Percentiles rank a stretch among this genome's conserved stretches.
phyloP scores from a whole-genome alignment of 2,797 vertebrate species.

The Spea hammondii region DNA sequence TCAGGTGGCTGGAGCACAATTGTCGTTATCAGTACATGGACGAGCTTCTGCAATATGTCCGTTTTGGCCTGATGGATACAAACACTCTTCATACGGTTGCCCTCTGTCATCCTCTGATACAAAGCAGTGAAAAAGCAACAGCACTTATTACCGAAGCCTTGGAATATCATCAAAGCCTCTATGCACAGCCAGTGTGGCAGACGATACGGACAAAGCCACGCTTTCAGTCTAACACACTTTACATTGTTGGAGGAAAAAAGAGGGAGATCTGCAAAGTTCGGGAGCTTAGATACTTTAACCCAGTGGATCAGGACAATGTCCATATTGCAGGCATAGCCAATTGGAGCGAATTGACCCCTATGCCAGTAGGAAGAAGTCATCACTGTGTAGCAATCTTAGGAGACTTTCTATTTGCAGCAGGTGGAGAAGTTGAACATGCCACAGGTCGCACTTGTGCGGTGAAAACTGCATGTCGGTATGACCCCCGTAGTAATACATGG shows the following conservation, averaged over 20 bases:
- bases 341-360: slow-evolving; percentile 90
- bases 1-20: slow-evolving; percentile 91
- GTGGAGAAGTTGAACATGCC: slow-evolving; percentile 88
- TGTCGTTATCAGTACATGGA: slow-evolving; percentile 88
- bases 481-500: slow-evolving; percentile 87
- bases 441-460: slow-evolving; percentile 87
- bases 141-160: slow-evolving; percentile 87
- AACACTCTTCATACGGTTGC: slow-evolving; percentile 82
- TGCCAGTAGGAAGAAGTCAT: slow-evolving; percentile 90
- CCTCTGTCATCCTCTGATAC: slow-evolving; percentile 80
- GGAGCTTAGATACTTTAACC: slow-evolving; percentile 91
- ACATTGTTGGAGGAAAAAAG: slow-evolving; percentile 87
- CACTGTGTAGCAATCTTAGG: slow-evolving; percentile 93
- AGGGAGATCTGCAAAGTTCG: slow-evolving; percentile 87
- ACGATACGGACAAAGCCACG: slow-evolving; percentile 85
- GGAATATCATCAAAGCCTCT: slow-evolving; percentile 86
- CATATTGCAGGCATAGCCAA: slow-evolving; percentile 83
- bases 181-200: slow-evolving; percentile 90
- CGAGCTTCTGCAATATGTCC: slow-evolving; percentile 88
- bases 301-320: slow-evolving; percentile 79
- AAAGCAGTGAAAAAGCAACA: slow-evolving; percentile 78
- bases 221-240: slow-evolving; percentile 89
- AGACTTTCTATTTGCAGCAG: slow-evolving; percentile 90
- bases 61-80: slow-evolving; percentile 92
- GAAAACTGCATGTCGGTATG: slow-evolving; percentile 87